These are phyloP conservation scores for Siniperca knerii DNA, from an alignment of 2,113 vertebrate genomes.

Conservation along the genomic window DNA sequence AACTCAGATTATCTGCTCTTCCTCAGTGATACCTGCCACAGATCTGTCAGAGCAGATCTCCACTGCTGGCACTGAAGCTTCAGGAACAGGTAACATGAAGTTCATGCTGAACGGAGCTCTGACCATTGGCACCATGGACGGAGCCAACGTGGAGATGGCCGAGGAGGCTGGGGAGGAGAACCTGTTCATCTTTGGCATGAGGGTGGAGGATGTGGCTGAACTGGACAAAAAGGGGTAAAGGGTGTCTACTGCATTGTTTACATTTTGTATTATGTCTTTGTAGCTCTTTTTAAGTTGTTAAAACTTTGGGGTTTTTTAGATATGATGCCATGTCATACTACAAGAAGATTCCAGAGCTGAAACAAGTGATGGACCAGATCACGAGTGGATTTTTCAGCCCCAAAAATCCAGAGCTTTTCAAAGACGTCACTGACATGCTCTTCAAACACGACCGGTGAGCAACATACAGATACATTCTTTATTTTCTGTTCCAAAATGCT, in stretches of 20 bases:
- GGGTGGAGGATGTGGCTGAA: conserved; percentile 89
- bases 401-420: conserved; percentile 90
- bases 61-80: conserved; percentile 95
- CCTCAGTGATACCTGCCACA: conserved; percentile 94
- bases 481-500: not conserved
- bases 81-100: conserved; percentile 98
- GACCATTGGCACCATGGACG: conserved; percentile 98
- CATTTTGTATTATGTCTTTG: not conserved
- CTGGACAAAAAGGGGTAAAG: conserved; percentile 91
- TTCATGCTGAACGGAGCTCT: conserved; percentile 99
- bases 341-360: conserved; percentile 89
- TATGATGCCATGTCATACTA: conserved; percentile 93
- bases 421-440: conserved; percentile 92
- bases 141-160: conserved; percentile 98
- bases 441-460: conserved; percentile 93
- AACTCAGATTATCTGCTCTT: conserved; percentile 1
- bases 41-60: conserved; percentile 98
- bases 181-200: conserved; percentile 98
- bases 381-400: conserved; percentile 91
- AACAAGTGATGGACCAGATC: conserved; percentile 93
- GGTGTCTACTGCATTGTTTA: too few relatives aligned
- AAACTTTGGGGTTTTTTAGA: conserved; percentile 70
- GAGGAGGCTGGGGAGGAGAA: conserved; percentile 97
- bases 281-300: not conserved
- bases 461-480: not conserved